Percentiles rank a stretch among this genome's conserved stretches.
Conservation (phyloP, 2,113 vertebrate species). For the Mesitornis unicolor region DNA sequence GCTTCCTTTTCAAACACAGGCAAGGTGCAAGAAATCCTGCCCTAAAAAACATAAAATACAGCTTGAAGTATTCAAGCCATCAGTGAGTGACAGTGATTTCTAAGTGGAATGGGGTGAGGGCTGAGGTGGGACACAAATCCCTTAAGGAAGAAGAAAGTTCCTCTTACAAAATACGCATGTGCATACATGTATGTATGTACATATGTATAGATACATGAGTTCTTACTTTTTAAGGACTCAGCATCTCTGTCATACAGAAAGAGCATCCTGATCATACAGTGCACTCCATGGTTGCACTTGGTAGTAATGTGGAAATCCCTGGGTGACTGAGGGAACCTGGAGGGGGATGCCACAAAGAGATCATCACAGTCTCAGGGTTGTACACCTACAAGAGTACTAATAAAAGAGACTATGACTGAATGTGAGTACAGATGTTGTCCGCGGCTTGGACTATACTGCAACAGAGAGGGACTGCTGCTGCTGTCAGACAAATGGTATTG, state of each 20-base stretch:
- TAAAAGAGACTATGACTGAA: neutral
- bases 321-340: neutral
- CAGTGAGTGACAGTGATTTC: neutral
- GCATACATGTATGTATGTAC: rapidly evolving
- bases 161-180: neutral
- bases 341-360: neutral
- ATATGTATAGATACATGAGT: neutral
- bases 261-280: neutral
- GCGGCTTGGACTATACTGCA: neutral
- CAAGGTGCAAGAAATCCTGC: neutral
- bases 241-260: neutral
- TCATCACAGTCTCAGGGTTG: neutral
- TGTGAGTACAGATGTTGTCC: neutral
- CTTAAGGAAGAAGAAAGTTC: neutral
- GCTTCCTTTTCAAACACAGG: neutral
- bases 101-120: neutral
- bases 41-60: neutral
- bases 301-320: neutral
- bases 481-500: neutral
- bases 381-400: neutral
- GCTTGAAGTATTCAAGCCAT: neutral
- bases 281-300: neutral
- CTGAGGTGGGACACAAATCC: neutral
- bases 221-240: neutral
- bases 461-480: neutral